Evolutionary conservation across 2,113 vertebrate genomes (phyloP).

Genomic region (Mungos mungo): DNA sequence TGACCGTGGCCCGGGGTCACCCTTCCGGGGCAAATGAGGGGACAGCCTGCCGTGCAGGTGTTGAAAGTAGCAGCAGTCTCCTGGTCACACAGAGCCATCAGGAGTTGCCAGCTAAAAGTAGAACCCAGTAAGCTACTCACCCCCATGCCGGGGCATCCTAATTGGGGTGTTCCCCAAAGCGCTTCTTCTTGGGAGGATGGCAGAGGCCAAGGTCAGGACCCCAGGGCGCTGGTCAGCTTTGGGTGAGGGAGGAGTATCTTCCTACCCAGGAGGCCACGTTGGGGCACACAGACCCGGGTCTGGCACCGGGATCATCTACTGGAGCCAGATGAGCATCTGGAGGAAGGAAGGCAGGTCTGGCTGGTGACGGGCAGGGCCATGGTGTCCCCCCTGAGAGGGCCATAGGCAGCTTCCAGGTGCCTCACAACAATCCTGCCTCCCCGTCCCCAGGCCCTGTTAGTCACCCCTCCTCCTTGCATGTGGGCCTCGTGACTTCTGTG

Average conservation of each 20-base stretch:
- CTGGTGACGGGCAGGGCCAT: neutral
- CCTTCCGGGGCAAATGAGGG: neutral
- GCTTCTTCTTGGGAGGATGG: neutral
- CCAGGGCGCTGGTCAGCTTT: neutral
- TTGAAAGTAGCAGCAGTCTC: neutral
- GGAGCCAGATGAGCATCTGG: neutral
- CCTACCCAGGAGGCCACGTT: neutral
- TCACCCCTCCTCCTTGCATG: fast-evolving
- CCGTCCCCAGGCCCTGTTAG: too few relatives aligned
- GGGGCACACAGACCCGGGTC: neutral
- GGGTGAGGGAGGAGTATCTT: neutral
- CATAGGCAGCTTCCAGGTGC: neutral
- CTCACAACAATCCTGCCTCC: neutral
- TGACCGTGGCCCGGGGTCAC: neutral
- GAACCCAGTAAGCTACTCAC: too few relatives aligned
- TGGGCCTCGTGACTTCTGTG: neutral
- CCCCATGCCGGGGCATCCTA: fast-evolving
- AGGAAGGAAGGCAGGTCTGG: neutral
- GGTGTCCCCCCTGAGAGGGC: neutral
- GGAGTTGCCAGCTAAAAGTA: too few relatives aligned
- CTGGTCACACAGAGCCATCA: neutral
- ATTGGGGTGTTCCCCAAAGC: neutral
- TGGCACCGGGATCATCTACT: neutral
- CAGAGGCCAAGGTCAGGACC: neutral
- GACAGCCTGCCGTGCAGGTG: neutral